phyloP scores from a whole-genome alignment of 2,797 vertebrate genomes.

The Potorous gilbertii region DNA sequence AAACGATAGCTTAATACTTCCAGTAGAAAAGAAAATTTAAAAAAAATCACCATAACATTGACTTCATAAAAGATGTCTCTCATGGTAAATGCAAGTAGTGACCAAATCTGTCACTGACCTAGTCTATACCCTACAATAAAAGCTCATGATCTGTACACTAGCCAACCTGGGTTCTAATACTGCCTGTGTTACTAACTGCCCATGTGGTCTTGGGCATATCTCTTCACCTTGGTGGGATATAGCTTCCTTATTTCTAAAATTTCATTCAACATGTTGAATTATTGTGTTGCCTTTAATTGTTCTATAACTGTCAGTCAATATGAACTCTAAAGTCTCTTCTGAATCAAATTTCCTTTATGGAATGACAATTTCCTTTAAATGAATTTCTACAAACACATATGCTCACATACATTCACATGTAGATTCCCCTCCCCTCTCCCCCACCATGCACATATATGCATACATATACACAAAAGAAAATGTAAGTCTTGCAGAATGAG shows the following conservation, averaged over 20 bases:
- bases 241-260: neutral
- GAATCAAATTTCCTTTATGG: too few relatives aligned
- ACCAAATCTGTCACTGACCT: constrained; percentile 30
- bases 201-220: neutral
- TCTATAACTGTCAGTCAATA: accelerated
- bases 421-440: accelerated
- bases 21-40: constrained; percentile 22
- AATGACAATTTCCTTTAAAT: neutral
- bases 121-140: neutral
- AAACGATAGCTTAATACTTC: neutral
- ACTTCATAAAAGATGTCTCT: neutral
- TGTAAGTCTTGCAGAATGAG: neutral
- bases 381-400: neutral
- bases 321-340: neutral
- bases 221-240: neutral
- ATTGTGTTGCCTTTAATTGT: neutral
- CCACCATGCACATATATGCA: accelerated
- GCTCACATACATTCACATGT: neutral
- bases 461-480: neutral
- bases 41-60: constrained; percentile 38
- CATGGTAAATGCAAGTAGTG: constrained; percentile 29
- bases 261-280: neutral
- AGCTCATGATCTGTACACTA: accelerated
- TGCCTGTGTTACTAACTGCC: neutral
- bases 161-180: neutral